Percentiles rank a stretch among this genome's conserved stretches.
These are phyloP conservation scores for Hylia prasina DNA, from an alignment of 2,113 vertebrate species.

Conservation along the genomic window DNA sequence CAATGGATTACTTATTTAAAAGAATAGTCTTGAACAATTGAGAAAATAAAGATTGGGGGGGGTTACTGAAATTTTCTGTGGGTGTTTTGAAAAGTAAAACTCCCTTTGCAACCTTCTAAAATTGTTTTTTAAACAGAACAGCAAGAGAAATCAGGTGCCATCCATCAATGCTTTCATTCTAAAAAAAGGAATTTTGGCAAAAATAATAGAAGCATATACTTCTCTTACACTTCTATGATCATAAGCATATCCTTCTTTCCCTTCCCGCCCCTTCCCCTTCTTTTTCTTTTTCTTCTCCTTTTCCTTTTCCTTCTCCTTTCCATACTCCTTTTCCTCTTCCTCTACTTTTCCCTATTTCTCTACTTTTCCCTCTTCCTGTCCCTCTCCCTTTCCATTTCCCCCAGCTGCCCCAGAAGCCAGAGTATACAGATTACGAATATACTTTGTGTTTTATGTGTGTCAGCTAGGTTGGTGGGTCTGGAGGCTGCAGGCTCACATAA, in stretches of 20 bases:
- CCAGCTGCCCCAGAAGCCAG: not conserved
- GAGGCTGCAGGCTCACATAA: not conserved
- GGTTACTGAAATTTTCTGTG: not conserved
- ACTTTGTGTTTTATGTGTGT: not conserved
- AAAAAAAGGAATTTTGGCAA: not conserved
- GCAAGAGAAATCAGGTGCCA: not conserved
- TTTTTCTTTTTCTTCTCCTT: no score
- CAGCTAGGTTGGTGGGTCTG: not conserved
- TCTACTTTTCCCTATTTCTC: not conserved
- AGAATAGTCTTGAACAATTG: not conserved
- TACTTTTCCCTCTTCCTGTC: fast-evolving
- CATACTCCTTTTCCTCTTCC: not conserved
- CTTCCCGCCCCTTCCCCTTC: not conserved
- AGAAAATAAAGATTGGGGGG: not conserved
- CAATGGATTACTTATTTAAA: not conserved
- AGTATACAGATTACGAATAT: not conserved
- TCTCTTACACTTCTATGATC: not conserved
- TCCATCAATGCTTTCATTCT: not conserved
- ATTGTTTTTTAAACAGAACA: not conserved
- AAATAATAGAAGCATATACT: not conserved
- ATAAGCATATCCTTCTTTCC: not conserved
- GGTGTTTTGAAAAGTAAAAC: not conserved
- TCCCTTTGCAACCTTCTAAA: not conserved
- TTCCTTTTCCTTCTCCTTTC: no score
- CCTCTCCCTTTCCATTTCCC: not conserved